Base-by-base conservation (phyloP, 2,113 vertebrate genomes). In the Choloepus hoffmanni region DNA sequence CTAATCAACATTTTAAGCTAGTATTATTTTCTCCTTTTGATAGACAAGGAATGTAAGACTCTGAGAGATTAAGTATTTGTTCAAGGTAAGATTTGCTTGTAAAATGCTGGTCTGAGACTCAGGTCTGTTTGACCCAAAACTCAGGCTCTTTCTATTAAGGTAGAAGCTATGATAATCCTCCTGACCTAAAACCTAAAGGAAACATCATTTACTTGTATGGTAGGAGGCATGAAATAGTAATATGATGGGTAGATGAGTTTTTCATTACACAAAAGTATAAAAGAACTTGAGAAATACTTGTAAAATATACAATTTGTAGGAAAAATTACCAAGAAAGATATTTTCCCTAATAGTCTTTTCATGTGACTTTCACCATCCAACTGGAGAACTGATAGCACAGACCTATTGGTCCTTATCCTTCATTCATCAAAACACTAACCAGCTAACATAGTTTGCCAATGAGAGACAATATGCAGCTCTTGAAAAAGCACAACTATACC, bases 151-250 rank as follows among this genome's bases (percentile, higher is more conserved):
- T 45, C 55, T 85, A n/a, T 82, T 58, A 70, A 87, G 95, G 90
- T 58, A 85, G 95, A 97, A 60, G 90, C 55, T 94, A 48, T 89
- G 62, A 96, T 90, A 53, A 95, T 92, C 53, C 76, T 72, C 48
- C 3, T 93, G 40, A 96, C 70, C 50, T 98, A 94, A 60, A 97
- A 81, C 94, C 86, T 77, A 67, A 53, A 0, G 15, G 83, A 97
- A 95, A 95, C 67, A 81, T 7, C 55, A 97, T 73, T 76, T 78
- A 95, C 86, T 90, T 95, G 88, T 14, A 45, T 33, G 98, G 87
- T 81, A 92, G 79, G 5, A 26, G 14, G 0, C 43, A 82, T 43
- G 4, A 95, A 97, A 72, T 48, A 53, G 67, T 83, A 95, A 96
- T 60, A 58, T 60, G 79, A 50, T 68, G 67, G 60, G 19, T 48